These are phyloP conservation scores for Acanthurus lineatus DNA, from an alignment of 2,797 vertebrate species.

Conservation along the genomic window DNA sequence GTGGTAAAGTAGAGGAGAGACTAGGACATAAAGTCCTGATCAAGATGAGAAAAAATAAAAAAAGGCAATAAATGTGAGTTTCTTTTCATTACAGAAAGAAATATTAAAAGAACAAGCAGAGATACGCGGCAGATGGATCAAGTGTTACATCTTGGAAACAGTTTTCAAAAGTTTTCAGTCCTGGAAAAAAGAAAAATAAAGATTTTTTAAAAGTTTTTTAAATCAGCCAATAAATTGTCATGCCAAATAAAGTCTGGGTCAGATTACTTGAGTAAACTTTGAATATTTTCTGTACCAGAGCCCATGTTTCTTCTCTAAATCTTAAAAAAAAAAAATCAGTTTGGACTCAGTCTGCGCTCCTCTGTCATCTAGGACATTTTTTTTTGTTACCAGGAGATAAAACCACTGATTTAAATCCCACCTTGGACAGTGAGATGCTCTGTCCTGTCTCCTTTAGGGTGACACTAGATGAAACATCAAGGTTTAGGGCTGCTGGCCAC, in stretches of 20 bases:
- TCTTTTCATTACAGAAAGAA: conserved; percentile 2
- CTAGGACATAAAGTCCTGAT: not conserved
- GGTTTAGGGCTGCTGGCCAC: conserved; percentile 31
- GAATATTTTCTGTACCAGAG: conserved; percentile 3
- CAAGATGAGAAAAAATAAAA: not conserved
- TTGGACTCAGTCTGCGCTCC: not conserved
- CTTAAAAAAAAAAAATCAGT: not conserved
- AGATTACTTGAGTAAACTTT: conserved; percentile 4
- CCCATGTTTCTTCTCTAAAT: conserved; percentile 9
- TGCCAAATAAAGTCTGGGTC: conserved; percentile 13
- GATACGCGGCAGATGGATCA: conserved; percentile 40
- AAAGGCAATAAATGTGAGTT: conserved; percentile 4
- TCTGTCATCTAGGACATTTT: not conserved
- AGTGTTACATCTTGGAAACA: conserved; percentile 20
- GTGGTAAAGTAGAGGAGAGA: conserved; percentile 14
- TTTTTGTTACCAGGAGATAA: not conserved
- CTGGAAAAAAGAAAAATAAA: conserved; percentile 1
- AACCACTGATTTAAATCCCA: conserved; percentile 1
- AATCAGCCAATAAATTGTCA: not conserved
- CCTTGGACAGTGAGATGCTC: conserved; percentile 10
- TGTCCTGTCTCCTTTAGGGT: not conserved
- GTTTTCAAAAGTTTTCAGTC: not conserved
- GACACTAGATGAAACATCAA: conserved; percentile 33
- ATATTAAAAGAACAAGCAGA: conserved; percentile 17
- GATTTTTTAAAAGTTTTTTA: not conserved